phyloP scores from a whole-genome alignment of 1,140 invertebrate species.

The Chelonus insularis region DNA sequence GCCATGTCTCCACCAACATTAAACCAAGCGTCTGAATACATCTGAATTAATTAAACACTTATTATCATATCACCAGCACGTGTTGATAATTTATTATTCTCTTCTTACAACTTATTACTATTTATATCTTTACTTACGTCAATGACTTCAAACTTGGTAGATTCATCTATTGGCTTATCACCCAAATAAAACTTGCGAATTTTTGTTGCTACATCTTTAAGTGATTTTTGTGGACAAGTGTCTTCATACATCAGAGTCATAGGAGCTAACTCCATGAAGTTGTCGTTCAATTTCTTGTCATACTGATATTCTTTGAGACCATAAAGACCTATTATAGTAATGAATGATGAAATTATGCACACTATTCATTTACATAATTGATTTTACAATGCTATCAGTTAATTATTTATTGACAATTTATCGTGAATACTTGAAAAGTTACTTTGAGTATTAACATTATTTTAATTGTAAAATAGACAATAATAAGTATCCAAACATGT shows the following conservation, averaged over 20 bases:
- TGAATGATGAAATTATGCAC: conserved; percentile 13
- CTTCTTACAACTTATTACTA: too few species aligned
- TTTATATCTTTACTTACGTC: conserved; percentile 56
- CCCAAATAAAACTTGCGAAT: conserved; percentile 67
- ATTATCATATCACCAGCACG: neutral
- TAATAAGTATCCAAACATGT: too few species aligned
- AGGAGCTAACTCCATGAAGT: conserved; percentile 64
- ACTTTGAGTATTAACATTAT: too few species aligned
- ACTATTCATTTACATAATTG: neutral
- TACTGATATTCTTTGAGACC: conserved; percentile 34
- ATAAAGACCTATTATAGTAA: conserved; percentile 41
- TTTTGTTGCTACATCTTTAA: conserved; percentile 57
- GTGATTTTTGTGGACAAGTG: conserved; percentile 51
- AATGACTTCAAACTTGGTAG: conserved; percentile 57
- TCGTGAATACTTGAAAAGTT: too few species aligned
- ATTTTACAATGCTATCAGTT: neutral
- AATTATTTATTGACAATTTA: too few species aligned
- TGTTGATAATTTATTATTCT: too few species aligned
- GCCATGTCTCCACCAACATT: conserved; percentile 64
- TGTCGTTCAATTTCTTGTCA: conserved; percentile 53
- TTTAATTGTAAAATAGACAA: too few species aligned
- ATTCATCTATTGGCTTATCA: conserved; percentile 54
- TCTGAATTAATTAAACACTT: conserved; percentile 55
- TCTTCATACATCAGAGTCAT: conserved; percentile 67
- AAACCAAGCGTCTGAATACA: conserved; percentile 73